Percentiles rank a stretch among this genome's conserved stretches.
Conservation (phyloP, 2,888 invertebrate genomes). For the Stomorhina lunata region DNA sequence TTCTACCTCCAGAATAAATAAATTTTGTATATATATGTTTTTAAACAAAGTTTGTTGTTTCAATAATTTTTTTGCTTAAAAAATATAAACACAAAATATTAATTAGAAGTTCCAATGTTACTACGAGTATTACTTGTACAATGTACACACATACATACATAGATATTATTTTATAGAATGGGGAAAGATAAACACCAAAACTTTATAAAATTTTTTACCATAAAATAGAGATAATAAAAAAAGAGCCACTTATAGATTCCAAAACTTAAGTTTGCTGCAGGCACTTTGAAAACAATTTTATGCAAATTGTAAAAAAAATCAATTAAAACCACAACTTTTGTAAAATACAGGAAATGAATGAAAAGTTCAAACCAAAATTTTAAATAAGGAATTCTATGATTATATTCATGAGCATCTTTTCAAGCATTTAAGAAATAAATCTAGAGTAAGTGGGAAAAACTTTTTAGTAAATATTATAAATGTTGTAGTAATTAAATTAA, state of each 20-base stretch:
- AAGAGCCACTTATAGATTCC: conserved; percentile 24
- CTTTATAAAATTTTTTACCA: not conserved
- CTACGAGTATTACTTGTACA: no score
- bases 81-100: not conserved
- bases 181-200: not conserved
- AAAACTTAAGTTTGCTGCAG: conserved; percentile 16
- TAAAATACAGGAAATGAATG: conserved; percentile 1
- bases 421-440: no score
- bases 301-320: conserved; percentile 18
- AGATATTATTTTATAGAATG: no score
- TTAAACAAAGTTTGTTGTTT: no score
- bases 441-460: no score
- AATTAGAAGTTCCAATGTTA: conserved; percentile 12
- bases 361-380: not conserved
- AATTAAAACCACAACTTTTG: conserved; percentile 42
- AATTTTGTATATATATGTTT: no score
- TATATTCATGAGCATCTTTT: no score
- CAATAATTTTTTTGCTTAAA: not conserved
- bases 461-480: no score
- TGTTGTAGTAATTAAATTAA: no score
- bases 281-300: conserved; percentile 18
- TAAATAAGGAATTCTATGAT: not conserved
- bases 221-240: not conserved
- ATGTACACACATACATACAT: no score
- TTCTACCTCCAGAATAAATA: no score